Base-by-base conservation (phyloP, 2,113 vertebrate species). In the Bettongia penicillata region DNA sequence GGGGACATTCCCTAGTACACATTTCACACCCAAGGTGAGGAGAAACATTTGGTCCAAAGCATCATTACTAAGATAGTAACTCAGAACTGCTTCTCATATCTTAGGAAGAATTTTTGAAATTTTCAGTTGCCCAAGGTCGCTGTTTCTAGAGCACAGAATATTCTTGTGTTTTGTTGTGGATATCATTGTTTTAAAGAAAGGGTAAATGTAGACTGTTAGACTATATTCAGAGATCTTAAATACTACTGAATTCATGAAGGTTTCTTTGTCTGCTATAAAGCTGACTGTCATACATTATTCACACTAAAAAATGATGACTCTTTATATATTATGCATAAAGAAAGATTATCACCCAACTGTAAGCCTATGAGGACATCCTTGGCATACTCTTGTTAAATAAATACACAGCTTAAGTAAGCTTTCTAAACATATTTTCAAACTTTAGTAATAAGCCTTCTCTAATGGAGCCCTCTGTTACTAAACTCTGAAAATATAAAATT, bases 251-350 rank as follows among this genome's bases (percentile, higher is more conserved):
- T 94, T 93, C 53, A 93, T 68, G 96, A 2, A 90, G 61, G 93
- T 1, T 8, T 93, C 37, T 96, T 91, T 91, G 31, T 51, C 96
- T 94, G 48, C 37, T 61, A 52, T 3, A 93, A n/a, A 84, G n/a
- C 2, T 96, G 77, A 55, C 43, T 9, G 93, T 91, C 50, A 93
- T 96, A 51, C 68, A 94, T 26, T 92, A 57, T 95, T 96, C 48
- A 95, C 55, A 92, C 77, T 94, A 96, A 97, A 94, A 96, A 92
- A 96, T 94, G 92, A 97, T 94, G 95, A 97, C 94, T 97, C 95
- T 97, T 95, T 94, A 89, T 48, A 93, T 43, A 91, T 97, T 93
- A 97, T 95, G 94, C 96, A 97, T 98, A 97, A 97, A 97, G 97
- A 96, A 97, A 96, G 92, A 96, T 94, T 84, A 96, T 93, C 89